Conservation (phyloP, 2,797 vertebrate genomes). For the Anas bahamensis region DNA sequence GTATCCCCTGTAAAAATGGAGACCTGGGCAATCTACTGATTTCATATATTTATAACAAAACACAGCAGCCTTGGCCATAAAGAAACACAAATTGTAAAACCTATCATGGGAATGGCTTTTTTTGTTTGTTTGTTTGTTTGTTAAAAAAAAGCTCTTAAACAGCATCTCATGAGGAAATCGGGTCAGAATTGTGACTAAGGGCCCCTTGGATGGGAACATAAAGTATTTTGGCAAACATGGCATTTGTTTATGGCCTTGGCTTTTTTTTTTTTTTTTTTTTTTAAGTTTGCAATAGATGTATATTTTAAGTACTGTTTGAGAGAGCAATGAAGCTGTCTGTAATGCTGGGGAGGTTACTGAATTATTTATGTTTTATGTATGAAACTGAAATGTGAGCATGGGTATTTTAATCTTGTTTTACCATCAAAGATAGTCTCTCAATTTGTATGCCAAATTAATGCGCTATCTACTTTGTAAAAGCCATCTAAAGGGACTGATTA, state of each 20-base stretch:
- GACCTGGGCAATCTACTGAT: constrained; percentile 73
- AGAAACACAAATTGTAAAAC: constrained; percentile 70
- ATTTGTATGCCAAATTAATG: constrained; percentile 74
- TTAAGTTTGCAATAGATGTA: constrained; percentile 1
- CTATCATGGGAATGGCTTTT: constrained; percentile 69
- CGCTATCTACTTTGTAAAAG: constrained; percentile 30
- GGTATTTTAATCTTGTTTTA: constrained; percentile 61
- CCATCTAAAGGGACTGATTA: constrained; percentile 62
- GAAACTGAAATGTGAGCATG: constrained; percentile 67
- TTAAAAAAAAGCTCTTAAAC: constrained; percentile 55
- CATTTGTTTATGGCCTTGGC: constrained; percentile 65
- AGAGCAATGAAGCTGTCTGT: constrained; percentile 46
- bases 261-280: neutral
- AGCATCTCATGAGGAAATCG: constrained; percentile 72
- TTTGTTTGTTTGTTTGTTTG: neutral
- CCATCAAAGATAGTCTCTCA: constrained; percentile 62
- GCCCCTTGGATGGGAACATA: constrained; percentile 27
- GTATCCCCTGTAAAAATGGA: constrained; percentile 76
- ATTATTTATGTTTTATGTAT: constrained; percentile 71
- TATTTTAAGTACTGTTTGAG: constrained; percentile 65
- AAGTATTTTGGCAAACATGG: constrained; percentile 51
- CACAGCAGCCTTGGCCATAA: constrained; percentile 59
- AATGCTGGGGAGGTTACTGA: constrained; percentile 47
- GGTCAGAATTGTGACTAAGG: constrained; percentile 61
- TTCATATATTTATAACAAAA: constrained; percentile 78